Evolutionary conservation across 2,113 vertebrate species (phyloP), one percentile per base, ranked within the genome.

Genomic region (Pygoscelis adeliae): DNA sequence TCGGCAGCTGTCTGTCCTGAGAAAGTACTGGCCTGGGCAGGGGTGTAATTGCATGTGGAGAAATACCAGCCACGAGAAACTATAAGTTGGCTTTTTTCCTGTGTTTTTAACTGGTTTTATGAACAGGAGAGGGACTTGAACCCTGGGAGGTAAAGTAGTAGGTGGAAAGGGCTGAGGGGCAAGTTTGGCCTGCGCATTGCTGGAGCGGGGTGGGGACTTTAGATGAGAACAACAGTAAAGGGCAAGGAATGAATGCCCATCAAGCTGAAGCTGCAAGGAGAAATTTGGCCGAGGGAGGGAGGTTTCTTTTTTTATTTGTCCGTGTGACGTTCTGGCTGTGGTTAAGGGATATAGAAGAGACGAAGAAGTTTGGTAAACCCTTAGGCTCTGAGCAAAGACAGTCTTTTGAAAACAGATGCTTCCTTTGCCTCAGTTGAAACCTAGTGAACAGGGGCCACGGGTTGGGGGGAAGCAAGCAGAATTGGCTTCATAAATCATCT

Each of bases 181-280:
- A 17, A 34, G 77, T 11, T 15, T 34, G 32, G 29, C 21, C 65
- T 69, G n/a, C 1, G 5, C 9, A 3, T 10, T 36, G 49, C 47
- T 63, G 40, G 15, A 6, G 6, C 6, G 15, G 46, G 15, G 7
- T 8, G 6, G 30, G 26, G 15, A n/a, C 50, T 58, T 77, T 18
- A 17, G 42, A 29, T 15, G 46, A 52, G 47, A 56, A 27, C 5
- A 34, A 7, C 7, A 38, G 22, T 7, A 30, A 30, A 30, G 22
- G 36, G 36, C 59, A 69, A 52, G 50, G 65, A 74, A 47, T 26
- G 29, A 32, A 38, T 27, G n/a, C 29, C 2, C 4, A 85, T 30
- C 0, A 5, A 71, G 87, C 83, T 93, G 93, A 95, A 95, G 78
- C 95, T 95, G 69, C 94, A 69, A 93, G 93, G 94, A 96, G 96